These are phyloP conservation scores for Sicus ferrugineus DNA, from an alignment of 2,888 invertebrate genomes.

Conservation along the genomic window DNA sequence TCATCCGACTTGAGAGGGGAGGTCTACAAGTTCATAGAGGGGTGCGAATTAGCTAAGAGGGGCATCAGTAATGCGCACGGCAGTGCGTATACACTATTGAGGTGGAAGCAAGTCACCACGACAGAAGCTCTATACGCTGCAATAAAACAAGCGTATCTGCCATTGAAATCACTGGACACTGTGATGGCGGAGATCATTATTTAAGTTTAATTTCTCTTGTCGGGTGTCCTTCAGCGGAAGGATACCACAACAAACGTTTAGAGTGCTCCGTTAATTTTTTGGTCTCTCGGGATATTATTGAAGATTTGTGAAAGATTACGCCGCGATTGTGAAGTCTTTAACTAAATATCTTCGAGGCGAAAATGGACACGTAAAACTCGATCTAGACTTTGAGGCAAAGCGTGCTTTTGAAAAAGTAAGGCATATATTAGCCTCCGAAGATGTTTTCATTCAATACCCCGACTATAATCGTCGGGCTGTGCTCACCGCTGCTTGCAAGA, in stretches of 20 bases:
- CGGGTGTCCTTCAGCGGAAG: too few species aligned
- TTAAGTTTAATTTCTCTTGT: too few species aligned
- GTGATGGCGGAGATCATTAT: too few species aligned
- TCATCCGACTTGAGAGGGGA: too few species aligned
- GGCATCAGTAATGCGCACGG: too few species aligned
- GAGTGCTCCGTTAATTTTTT: slow-evolving; percentile 30
- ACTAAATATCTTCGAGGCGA: slow-evolving; percentile 37
- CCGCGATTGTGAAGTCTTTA: slow-evolving; percentile 35
- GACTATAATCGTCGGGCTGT: slow-evolving; percentile 32
- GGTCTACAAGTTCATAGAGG: too few species aligned
- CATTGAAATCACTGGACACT: too few species aligned
- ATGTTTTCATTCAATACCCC: slow-evolving; percentile 29
- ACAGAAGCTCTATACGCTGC: too few species aligned
- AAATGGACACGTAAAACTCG: slow-evolving; percentile 32
- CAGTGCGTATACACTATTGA: too few species aligned
- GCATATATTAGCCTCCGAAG: slow-evolving; percentile 31
- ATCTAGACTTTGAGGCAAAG: slow-evolving; percentile 32
- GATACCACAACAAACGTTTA: slow-evolving; percentile 28
- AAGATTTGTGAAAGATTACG: slow-evolving; percentile 37
- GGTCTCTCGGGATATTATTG: slow-evolving; percentile 36
- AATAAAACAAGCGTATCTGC: too few species aligned
- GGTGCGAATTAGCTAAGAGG: too few species aligned
- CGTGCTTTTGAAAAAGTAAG: slow-evolving; percentile 36
- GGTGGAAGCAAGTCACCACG: too few species aligned
- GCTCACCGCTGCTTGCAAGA: slow-evolving; percentile 33